Evolutionary conservation across 2,113 vertebrate genomes (phyloP), one percentile per base, ranked within the genome.

Genomic region (Merops nubicus): DNA sequence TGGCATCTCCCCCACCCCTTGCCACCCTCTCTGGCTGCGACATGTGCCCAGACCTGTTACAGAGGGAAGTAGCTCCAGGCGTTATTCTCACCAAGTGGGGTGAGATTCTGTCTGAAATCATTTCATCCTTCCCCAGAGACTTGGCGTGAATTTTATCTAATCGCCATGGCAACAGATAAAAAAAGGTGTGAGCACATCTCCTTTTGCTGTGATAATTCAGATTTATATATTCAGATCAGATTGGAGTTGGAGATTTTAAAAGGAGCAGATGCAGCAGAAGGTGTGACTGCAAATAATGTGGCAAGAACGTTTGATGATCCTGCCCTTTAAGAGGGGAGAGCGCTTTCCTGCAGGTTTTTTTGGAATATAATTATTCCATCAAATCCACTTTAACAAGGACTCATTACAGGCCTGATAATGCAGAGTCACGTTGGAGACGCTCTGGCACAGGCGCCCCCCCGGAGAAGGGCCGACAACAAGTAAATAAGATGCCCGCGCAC

Each of bases 141-240:
- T 98, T 98, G 98, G 98, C 97, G 98, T 98, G 98, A 98, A 98
- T 98, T 98, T 98, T 98, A 98, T 98, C 98, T 98, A 98, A 98
- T 98, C 98, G 96, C 98, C 98, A 98, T 98, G 98, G 98, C 98
- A 98, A 98, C 98, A 98, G 98, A 98, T 98, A 97, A 98, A 98
- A 98, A 97, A 96, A 98, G 98, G 98, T 98, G 98, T 98, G 98
- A 98, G 98, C 97, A 97, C 97, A 97, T 98, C 97, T 98, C 98
- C 97, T 98, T 97, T 98, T 98, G 97, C 98, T 98, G 98, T 98
- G 98, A 98, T 98, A 98, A 98, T 98, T 98, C 98, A 98, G 98
- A 98, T 98, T 98, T 98, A 98, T 98, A 98, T 98, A 98, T 98
- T 98, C 98, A 98, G 98, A 98, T 98, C 98, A 98, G 98, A 98